Conservation (phyloP, 2,113 vertebrate species). For the Tichodroma muraria region DNA sequence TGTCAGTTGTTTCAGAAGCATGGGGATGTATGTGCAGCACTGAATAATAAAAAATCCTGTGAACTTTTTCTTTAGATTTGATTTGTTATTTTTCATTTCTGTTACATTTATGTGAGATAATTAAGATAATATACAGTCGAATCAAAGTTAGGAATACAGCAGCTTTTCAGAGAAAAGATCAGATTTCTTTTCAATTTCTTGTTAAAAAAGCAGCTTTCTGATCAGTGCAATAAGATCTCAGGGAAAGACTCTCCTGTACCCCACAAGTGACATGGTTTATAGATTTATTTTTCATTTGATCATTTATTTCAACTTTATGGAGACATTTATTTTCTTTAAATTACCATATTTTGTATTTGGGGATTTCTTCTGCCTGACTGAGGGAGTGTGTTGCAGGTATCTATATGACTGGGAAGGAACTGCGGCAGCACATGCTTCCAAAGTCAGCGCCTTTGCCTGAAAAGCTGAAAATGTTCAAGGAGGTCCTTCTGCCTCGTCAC, state of each 20-base stretch:
- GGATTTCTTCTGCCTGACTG: background rate
- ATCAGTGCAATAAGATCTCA: background rate
- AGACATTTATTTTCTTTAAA: background rate
- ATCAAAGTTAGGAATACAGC: background rate
- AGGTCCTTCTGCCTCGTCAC: slow-evolving; percentile 89
- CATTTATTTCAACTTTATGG: background rate
- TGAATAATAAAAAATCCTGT: background rate
- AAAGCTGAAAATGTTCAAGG: slow-evolving; percentile 88
- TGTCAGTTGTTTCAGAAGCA: background rate
- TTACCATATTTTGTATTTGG: background rate
- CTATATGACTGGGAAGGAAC: slow-evolving; percentile 90
- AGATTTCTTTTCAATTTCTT: background rate
- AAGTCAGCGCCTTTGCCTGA: slow-evolving; percentile 85
- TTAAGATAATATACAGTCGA: background rate
- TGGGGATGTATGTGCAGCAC: background rate
- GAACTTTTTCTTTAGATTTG: background rate
- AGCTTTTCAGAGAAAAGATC: background rate
- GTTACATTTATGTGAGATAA: background rate
- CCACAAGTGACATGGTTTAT: background rate
- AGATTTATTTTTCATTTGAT: background rate
- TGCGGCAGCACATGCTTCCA: slow-evolving; percentile 90
- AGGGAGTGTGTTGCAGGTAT: slow-evolving; percentile 71
- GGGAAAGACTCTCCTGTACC: background rate
- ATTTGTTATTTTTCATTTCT: background rate
- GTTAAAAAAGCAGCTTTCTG: background rate